A percentile compares a stretch with the other conserved stretches of the same genome.
Conservation (phyloP, 2,888 invertebrate genomes). For the Anticlea derivata region DNA sequence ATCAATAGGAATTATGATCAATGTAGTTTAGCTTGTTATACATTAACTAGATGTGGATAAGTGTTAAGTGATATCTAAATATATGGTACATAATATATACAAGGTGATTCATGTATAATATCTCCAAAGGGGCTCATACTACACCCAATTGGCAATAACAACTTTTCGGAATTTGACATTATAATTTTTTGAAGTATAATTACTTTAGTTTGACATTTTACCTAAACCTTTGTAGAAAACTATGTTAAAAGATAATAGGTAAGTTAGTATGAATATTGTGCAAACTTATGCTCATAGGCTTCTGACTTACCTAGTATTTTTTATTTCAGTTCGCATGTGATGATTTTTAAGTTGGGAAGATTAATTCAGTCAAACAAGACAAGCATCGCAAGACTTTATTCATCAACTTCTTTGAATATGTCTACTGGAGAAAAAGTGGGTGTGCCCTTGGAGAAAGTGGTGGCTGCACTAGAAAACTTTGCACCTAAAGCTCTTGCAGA, state of each 20-base stretch:
- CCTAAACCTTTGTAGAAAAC: too few species aligned
- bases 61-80: slow-evolving; percentile 17
- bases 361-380: slow-evolving; percentile 43
- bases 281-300: too few species aligned
- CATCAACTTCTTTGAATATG: slow-evolving; percentile 52
- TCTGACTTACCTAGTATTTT: neutral
- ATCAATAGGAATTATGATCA: slow-evolving; percentile 20
- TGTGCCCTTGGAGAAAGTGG: slow-evolving; percentile 74
- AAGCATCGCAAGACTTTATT: slow-evolving; percentile 44
- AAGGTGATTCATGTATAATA: too few species aligned
- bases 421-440: slow-evolving; percentile 64
- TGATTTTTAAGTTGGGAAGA: slow-evolving; percentile 62
- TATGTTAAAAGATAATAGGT: too few species aligned
- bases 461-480: slow-evolving; percentile 86
- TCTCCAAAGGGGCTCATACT: too few species aligned
- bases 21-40: slow-evolving; percentile 6
- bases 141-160: too few species aligned
- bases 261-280: too few species aligned
- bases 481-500: slow-evolving; percentile 90
- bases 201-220: too few species aligned
- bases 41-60: slow-evolving; percentile 7
- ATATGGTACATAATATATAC: slow-evolving; percentile 5
- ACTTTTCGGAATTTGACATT: too few species aligned
- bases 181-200: too few species aligned
- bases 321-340: slow-evolving; percentile 57